Conservation (phyloP, 2,888 invertebrate species). For the Punctoribates punctum region DNA sequence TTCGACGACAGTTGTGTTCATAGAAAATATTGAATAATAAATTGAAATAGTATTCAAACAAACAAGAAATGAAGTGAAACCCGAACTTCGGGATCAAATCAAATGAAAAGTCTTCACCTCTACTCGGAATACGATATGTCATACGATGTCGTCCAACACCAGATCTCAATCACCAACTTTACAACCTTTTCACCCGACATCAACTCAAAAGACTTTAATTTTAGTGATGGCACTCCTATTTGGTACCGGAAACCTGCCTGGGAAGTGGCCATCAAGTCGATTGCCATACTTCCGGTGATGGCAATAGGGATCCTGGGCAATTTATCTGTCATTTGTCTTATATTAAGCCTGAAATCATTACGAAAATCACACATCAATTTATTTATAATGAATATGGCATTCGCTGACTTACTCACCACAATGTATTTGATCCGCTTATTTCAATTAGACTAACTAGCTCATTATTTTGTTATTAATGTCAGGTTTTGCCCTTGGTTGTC, state of each 20-base stretch:
- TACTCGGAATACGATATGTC: background rate
- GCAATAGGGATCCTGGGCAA: constrained; percentile 65
- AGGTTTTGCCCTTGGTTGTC: constrained; percentile 70
- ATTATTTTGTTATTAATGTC: background rate
- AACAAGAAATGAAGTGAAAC: background rate
- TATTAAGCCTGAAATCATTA: constrained; percentile 61
- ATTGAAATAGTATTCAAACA: background rate
- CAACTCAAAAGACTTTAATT: background rate
- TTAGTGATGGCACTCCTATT: background rate
- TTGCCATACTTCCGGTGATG: constrained; percentile 39
- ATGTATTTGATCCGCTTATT: constrained; percentile 50
- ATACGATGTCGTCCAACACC: too few relatives aligned
- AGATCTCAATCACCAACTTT: too few relatives aligned
- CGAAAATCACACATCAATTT: constrained; percentile 68
- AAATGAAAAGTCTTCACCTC: background rate
- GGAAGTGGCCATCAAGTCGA: constrained; percentile 39
- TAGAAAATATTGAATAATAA: too few relatives aligned
- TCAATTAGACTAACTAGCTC: background rate
- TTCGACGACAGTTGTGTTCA: too few relatives aligned
- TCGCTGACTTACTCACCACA: constrained; percentile 65
- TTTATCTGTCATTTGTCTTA: constrained; percentile 62
- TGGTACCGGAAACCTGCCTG: constrained; percentile 9
- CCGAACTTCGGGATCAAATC: background rate
- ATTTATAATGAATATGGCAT: constrained; percentile 70
- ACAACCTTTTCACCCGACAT: too few relatives aligned